Base-by-base conservation (phyloP, 1,140 invertebrate species). In the Spodoptera frugiperda region DNA sequence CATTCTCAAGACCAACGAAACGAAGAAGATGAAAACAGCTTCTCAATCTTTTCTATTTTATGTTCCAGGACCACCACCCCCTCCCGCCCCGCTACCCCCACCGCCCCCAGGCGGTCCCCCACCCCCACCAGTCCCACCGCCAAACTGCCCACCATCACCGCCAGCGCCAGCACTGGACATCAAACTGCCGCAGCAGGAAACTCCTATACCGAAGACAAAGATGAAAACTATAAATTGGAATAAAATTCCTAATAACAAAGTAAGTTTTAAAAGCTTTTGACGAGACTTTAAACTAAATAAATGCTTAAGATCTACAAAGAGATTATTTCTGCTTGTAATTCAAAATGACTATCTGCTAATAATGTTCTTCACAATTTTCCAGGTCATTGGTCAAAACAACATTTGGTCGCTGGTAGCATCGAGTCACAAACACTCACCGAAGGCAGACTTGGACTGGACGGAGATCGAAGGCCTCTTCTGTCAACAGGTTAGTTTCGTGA, bases 161-260 rank as follows among this genome's bases (percentile, higher is more conserved):
- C 85, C 97, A 95, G 65, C 96, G 94, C 90, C 95, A 95, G 49
- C 97, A 96, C 87, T 97, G 96, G 96, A 96, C 96, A 89, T 97
- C 96, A 80, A 81, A 33, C 94, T 98, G 81, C 98, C 98, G 2
- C 98, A 98, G 87, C 97, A 98, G 89, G 97, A 97, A 83, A 98
- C 96, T 51, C 98, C 98, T 0, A 96, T 96, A 54, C 98, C 98
- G 3, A 97, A 97, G 91, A 96, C 97, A n/a, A 98, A 98, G 90
- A 98, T 98, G 98, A 98, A 98, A 93, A 98, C 98, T 4, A 96
- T 98, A 76, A 99, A 99, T 89, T 98, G 98, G 98, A 98, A 97
- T 88, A 98, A 98, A 91, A 98, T 99, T 84, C 97, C 98, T 3
- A 97, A 96, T 90, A 97, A 97, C 87, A 98, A 98, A 94, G 96